Conservation (phyloP, 1,140 invertebrate species). For the Drosophila malerkotliana region DNA sequence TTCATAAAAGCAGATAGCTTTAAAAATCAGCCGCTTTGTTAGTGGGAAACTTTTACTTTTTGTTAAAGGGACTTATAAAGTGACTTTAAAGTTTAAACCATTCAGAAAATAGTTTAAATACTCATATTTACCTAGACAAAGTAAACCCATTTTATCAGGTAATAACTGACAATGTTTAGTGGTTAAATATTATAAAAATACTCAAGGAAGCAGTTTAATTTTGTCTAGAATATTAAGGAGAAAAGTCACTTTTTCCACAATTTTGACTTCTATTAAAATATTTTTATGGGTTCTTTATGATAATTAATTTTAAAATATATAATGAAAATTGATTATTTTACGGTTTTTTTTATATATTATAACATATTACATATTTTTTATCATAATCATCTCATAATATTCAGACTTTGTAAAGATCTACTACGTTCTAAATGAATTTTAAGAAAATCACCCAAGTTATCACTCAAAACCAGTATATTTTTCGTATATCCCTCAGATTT, state of each 20-base stretch:
- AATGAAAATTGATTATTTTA: too few species aligned
- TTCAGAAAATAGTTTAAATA: conserved; percentile 26
- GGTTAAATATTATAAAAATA: not conserved
- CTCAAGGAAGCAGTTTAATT: not conserved
- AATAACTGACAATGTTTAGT: conserved; percentile 4
- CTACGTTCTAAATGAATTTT: not conserved
- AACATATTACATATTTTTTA: too few species aligned
- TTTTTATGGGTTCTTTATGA: too few species aligned
- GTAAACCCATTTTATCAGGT: conserved; percentile 10
- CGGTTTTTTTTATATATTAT: too few species aligned
- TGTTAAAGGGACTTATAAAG: not conserved
- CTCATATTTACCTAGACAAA: conserved; percentile 27
- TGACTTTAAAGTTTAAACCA: conserved; percentile 5
- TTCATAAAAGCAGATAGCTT: not conserved
- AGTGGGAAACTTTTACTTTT: not conserved
- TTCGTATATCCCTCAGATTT: conserved; percentile 31
- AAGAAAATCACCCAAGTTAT: not conserved
- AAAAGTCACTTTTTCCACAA: too few species aligned
- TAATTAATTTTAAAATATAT: too few species aligned
- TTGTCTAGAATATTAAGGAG: too few species aligned
- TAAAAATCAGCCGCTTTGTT: not conserved
- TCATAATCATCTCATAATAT: too few species aligned
- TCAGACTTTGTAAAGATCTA: too few species aligned
- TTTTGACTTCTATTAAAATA: too few species aligned
- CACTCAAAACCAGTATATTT: conserved; percentile 19